Evolutionary conservation across 2,888 invertebrate species (phyloP).

Genomic region (Matsumyia berberina): DNA sequence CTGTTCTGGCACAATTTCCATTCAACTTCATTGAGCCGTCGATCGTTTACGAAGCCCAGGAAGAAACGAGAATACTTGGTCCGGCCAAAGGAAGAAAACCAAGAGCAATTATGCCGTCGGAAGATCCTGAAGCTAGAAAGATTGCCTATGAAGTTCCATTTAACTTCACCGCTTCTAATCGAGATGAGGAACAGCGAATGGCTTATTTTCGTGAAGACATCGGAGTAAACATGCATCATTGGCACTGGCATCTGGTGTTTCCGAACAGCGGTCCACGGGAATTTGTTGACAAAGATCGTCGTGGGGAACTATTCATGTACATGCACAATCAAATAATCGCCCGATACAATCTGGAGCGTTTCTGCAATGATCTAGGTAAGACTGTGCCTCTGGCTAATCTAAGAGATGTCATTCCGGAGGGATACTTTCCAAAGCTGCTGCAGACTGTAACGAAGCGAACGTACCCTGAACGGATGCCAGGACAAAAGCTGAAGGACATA

Average conservation of each 20-base stretch:
- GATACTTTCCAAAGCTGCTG: conserved; percentile 91
- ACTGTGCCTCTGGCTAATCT: conserved; percentile 87
- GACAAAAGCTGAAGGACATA: conserved; percentile 86
- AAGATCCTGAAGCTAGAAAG: neutral
- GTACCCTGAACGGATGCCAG: conserved; percentile 88
- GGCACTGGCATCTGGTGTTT: conserved; percentile 94
- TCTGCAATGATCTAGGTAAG: conserved; percentile 87
- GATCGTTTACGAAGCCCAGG: conserved; percentile 87
- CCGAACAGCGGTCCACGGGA: conserved; percentile 83
- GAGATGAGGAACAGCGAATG: conserved; percentile 82
- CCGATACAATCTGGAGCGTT: conserved; percentile 89
- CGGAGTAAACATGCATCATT: conserved; percentile 92
- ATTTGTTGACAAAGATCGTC: conserved; percentile 87
- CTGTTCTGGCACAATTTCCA: conserved; percentile 90
- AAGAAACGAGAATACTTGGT: conserved; percentile 84
- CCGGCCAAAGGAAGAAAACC: neutral
- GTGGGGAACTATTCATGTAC: conserved; percentile 88
- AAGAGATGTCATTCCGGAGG: conserved; percentile 88
- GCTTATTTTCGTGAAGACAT: conserved; percentile 93
- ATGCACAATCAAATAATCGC: conserved; percentile 86
- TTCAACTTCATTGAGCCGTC: conserved; percentile 90
- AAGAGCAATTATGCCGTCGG: too few relatives aligned
- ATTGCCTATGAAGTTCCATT: conserved; percentile 73
- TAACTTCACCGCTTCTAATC: conserved; percentile 85
- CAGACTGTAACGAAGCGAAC: conserved; percentile 87